phyloP scores from a whole-genome alignment of 2,888 invertebrate genomes.

The Dascillus cervinus region DNA sequence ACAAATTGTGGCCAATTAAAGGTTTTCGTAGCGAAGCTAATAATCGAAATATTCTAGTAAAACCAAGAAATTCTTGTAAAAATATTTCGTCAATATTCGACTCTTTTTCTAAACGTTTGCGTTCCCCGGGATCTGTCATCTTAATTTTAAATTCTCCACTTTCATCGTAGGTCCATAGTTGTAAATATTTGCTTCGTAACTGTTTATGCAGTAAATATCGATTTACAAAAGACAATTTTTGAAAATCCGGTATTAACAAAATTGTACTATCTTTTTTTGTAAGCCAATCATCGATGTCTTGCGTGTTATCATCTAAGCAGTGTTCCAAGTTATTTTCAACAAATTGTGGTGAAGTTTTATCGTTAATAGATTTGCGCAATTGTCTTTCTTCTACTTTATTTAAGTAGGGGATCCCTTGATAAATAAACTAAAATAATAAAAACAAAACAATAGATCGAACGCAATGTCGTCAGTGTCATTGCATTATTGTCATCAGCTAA shows the following conservation, averaged over 20 bases:
- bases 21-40: slow-evolving; percentile 57
- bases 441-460: too few relatives aligned
- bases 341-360: too few relatives aligned
- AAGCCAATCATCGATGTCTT: slow-evolving; percentile 37
- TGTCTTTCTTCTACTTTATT: slow-evolving; percentile 48
- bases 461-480: too few relatives aligned
- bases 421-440: slow-evolving; percentile 57
- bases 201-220: slow-evolving; percentile 54
- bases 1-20: slow-evolving; percentile 67
- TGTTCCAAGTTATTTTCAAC: slow-evolving; percentile 36
- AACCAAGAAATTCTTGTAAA: slow-evolving; percentile 51
- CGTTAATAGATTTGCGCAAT: slow-evolving; percentile 15
- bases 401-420: slow-evolving; percentile 61
- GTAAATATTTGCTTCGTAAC: slow-evolving; percentile 46
- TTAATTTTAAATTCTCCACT: slow-evolving; percentile 35
- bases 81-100: slow-evolving; percentile 46
- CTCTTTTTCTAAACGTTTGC: slow-evolving; percentile 29
- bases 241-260: too few relatives aligned
- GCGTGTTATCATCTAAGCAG: slow-evolving; percentile 38
- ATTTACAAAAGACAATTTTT: too few relatives aligned
- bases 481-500: too few relatives aligned
- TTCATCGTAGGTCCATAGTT: slow-evolving; percentile 32
- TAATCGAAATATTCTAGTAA: slow-evolving; percentile 57
- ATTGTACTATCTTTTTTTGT: slow-evolving; percentile 19
- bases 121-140: slow-evolving; percentile 32